A percentile compares a stretch with the other conserved stretches of the same genome.
Evolutionary conservation across 53 echinoderm and acorn worm genomes (phyloP).

Genomic region (Stichopus horrens): DNA sequence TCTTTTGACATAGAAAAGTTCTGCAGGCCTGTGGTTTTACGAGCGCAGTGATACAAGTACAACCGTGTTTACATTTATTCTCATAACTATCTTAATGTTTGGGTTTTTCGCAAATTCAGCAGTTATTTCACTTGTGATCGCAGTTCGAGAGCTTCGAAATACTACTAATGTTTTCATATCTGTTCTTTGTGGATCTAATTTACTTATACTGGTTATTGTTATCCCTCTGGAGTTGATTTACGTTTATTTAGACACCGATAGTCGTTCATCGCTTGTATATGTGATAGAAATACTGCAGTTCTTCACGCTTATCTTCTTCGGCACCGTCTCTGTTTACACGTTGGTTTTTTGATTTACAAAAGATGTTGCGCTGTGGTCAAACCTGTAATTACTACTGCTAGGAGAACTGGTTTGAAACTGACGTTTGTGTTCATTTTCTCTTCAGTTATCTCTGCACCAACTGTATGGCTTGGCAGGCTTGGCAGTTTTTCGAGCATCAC

Average conservation of each 20-base stretch:
- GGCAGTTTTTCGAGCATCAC: too few species aligned
- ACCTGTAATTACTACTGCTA: background rate
- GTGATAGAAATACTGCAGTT: background rate
- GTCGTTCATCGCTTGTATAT: too few species aligned
- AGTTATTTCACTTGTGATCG: background rate
- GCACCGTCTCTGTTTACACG: background rate
- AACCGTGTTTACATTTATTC: background rate
- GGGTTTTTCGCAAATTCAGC: background rate
- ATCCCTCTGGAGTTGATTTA: background rate
- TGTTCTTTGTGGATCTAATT: background rate
- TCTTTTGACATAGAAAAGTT: too few species aligned
- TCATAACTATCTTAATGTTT: background rate
- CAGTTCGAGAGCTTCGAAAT: constrained; percentile 18
- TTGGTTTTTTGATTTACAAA: constrained; percentile 13
- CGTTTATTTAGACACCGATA: background rate
- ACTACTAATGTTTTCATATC: constrained; percentile 15
- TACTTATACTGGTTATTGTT: background rate
- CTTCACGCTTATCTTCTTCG: background rate
- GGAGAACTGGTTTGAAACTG: background rate
- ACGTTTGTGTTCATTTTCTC: background rate
- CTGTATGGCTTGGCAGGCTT: too few species aligned
- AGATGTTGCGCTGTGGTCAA: constrained; percentile 17
- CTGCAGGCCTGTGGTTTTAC: too few species aligned
- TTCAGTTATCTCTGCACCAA: too few species aligned
- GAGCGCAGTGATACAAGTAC: background rate